Evolutionary conservation across 1,140 invertebrate genomes (phyloP).

Genomic region (Drosophila hydei): DNA sequence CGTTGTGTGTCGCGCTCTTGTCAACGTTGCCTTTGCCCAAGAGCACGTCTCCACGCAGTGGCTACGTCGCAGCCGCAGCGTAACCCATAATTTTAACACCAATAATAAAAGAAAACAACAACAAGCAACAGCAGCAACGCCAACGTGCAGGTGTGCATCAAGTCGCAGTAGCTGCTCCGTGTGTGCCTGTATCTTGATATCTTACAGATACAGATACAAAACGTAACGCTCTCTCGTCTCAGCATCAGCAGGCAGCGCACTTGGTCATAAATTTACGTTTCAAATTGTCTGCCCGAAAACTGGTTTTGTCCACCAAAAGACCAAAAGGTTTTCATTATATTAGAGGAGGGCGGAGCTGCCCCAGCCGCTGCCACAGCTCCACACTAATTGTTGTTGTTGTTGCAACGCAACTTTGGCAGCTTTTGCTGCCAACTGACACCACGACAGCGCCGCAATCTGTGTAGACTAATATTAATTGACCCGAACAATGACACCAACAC

Average conservation of each 20-base stretch:
- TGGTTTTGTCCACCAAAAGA: slow-evolving; percentile 71
- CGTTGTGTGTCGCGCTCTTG: slow-evolving; percentile 54
- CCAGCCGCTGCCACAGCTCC: background rate
- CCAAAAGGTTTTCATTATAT: slow-evolving; percentile 72
- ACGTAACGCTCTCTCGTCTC: slow-evolving; percentile 43
- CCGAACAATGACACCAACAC: slow-evolving; percentile 13
- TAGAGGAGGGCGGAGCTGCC: slow-evolving; percentile 43
- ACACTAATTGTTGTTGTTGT: slow-evolving; percentile 37
- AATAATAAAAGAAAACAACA: slow-evolving; percentile 70
- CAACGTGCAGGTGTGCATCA: slow-evolving; percentile 77
- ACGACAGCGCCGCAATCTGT: slow-evolving; percentile 6
- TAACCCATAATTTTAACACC: slow-evolving; percentile 83
- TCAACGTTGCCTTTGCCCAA: slow-evolving; percentile 45
- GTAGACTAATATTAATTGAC: slow-evolving; percentile 41
- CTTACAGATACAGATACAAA: slow-evolving; percentile 69
- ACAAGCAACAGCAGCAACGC: slow-evolving; percentile 37
- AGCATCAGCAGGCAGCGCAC: slow-evolving; percentile 29
- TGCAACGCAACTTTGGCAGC: slow-evolving; percentile 36
- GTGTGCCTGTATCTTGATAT: slow-evolving; percentile 71
- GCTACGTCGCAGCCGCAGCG: slow-evolving; percentile 38
- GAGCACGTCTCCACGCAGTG: slow-evolving; percentile 29
- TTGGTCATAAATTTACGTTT: slow-evolving; percentile 82
- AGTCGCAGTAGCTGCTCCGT: slow-evolving; percentile 69
- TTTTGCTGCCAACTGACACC: slow-evolving; percentile 25
- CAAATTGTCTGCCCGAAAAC: slow-evolving; percentile 72